These are phyloP conservation scores for Nylanderia fulva DNA, from an alignment of 1,140 invertebrate species.

Conservation along the genomic window DNA sequence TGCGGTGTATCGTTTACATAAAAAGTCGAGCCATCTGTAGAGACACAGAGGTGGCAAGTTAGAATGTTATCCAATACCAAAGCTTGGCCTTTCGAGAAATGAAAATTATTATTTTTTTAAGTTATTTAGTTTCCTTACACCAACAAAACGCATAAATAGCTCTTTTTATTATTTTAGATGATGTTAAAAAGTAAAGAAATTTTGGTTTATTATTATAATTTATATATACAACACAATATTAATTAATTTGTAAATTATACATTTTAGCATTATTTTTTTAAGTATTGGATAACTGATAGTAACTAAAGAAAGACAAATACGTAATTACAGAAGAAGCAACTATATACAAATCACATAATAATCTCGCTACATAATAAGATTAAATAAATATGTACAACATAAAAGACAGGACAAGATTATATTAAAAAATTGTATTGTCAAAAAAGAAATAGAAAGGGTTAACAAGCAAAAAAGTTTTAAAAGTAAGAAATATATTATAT, in stretches of 20 bases:
- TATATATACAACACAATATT: constrained; percentile 1
- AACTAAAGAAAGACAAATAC: constrained; percentile 62
- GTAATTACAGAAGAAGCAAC: constrained; percentile 59
- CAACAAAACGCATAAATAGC: background rate
- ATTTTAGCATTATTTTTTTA: constrained; percentile 23
- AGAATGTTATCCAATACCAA: constrained; percentile 85
- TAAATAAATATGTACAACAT: constrained; percentile 50
- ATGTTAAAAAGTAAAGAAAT: constrained; percentile 2
- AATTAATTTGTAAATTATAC: background rate
- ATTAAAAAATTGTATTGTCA: background rate
- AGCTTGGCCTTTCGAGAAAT: constrained; percentile 59
- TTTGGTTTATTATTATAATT: background rate
- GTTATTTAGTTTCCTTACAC: constrained; percentile 23
- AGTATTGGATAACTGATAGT: constrained; percentile 84
- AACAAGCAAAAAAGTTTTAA: background rate
- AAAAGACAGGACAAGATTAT: constrained; percentile 10
- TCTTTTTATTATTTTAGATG: background rate
- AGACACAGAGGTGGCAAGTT: constrained; percentile 82
- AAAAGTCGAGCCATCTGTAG: constrained; percentile 86
- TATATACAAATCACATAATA: constrained; percentile 40
- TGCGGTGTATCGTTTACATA: constrained; percentile 86
- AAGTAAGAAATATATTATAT: background rate
- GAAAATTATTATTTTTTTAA: constrained; percentile 43
- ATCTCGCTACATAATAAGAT: constrained; percentile 39
- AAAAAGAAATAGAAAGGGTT: constrained; percentile 23